phyloP scores from a whole-genome alignment of 2,888 invertebrate species.

The Sycophila texana region DNA sequence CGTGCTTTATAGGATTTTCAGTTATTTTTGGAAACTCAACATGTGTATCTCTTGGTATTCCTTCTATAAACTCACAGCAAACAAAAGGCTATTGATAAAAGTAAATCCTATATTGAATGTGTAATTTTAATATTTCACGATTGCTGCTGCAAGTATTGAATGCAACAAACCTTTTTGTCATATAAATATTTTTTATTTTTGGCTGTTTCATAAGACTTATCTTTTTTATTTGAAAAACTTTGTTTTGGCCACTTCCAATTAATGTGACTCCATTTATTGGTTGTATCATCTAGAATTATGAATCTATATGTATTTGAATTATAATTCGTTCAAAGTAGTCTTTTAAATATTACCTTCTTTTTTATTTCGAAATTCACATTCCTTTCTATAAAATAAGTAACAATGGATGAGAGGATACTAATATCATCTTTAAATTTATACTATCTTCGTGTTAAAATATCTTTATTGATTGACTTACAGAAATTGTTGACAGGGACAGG shows the following conservation, averaged over 20 bases:
- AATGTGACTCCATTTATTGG: slow-evolving; percentile 59
- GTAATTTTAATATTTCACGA: not conserved
- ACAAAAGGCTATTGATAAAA: slow-evolving; percentile 12
- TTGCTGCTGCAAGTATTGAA: not conserved
- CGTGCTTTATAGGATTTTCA: slow-evolving; percentile 26
- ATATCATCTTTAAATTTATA: not conserved
- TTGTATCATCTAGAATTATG: slow-evolving; percentile 29
- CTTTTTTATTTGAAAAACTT: slow-evolving; percentile 57
- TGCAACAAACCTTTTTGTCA: slow-evolving; percentile 26
- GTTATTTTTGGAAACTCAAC: not conserved
- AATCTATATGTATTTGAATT: slow-evolving; percentile 3
- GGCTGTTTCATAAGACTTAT: slow-evolving; percentile 64
- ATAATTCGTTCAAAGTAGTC: not conserved
- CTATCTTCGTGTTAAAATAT: not conserved
- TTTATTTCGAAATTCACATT: slow-evolving; percentile 3
- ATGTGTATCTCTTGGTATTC: slow-evolving; percentile 17
- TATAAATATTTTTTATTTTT: slow-evolving; percentile 35
- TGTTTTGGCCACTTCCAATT: slow-evolving; percentile 63
- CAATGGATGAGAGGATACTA: not conserved
- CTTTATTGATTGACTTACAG: slow-evolving; percentile 38
- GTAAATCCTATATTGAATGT: not conserved
- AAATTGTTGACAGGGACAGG: slow-evolving; percentile 42
- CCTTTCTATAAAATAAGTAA: slow-evolving; percentile 28
- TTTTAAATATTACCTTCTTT: slow-evolving; percentile 31
- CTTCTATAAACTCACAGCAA: slow-evolving; percentile 18